Percentiles rank a stretch among this genome's conserved stretches.
Evolutionary conservation across 2,888 invertebrate genomes (phyloP).

Genomic region (Melitaea athalia): DNA sequence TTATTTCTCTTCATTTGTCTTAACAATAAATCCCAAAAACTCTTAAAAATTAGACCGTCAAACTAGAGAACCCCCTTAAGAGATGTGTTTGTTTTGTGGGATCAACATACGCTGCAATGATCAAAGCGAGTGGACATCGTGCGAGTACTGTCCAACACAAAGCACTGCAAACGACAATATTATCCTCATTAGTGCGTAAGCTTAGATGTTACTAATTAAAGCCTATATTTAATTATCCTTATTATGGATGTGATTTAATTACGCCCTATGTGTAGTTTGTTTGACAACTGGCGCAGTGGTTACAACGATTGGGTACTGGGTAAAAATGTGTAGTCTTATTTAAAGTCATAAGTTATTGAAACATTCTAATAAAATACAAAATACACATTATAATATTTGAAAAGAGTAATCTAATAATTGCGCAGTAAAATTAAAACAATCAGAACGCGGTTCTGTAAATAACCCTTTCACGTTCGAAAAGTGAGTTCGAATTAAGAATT

Average conservation of each 20-base stretch:
- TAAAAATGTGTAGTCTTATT: too few species aligned
- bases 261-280: background rate
- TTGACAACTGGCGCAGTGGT: background rate
- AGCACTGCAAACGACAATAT: constrained; percentile 16
- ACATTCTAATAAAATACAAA: background rate
- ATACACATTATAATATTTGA: background rate
- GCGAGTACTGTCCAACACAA: constrained; percentile 19
- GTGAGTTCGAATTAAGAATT: constrained; percentile 53
- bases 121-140: constrained; percentile 17
- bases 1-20: too few species aligned
- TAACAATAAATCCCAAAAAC: too few species aligned
- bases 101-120: constrained; percentile 16
- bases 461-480: constrained; percentile 59
- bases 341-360: background rate
- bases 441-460: constrained; percentile 43
- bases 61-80: too few species aligned
- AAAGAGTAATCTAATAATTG: background rate
- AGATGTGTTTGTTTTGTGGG: constrained; percentile 9
- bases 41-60: too few species aligned
- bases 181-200: constrained; percentile 3
- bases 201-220: background rate
- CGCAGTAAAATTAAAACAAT: background rate
- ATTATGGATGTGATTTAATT: background rate
- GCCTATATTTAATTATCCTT: background rate
- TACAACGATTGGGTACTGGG: too few species aligned